These are phyloP conservation scores for Hippocampus guttulatus DNA, from an alignment of 2,113 vertebrate species.

Conservation along the genomic window DNA sequence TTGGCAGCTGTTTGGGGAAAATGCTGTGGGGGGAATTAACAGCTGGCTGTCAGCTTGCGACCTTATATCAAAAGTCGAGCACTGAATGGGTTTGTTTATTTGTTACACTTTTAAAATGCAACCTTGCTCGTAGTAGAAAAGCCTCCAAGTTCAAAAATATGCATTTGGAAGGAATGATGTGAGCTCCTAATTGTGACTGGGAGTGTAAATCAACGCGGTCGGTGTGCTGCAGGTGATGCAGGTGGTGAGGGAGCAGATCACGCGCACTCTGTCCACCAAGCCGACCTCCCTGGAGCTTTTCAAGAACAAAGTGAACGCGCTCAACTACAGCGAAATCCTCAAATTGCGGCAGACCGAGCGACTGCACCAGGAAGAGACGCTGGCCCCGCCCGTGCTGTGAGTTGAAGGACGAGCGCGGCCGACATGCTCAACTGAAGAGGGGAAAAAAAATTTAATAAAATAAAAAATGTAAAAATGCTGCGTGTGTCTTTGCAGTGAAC, in stretches of 20 bases:
- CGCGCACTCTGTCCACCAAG: conserved; percentile 83
- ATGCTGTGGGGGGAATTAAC: neutral
- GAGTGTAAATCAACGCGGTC: neutral
- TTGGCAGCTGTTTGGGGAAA: neutral
- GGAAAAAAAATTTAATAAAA: neutral
- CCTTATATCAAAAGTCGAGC: neutral
- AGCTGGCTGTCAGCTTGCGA: neutral
- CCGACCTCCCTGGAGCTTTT: conserved; percentile 94
- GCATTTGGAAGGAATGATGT: neutral
- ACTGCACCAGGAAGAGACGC: conserved; percentile 90
- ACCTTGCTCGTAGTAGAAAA: too few relatives aligned
- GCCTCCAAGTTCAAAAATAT: neutral
- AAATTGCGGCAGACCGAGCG: conserved; percentile 91
- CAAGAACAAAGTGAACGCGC: conserved; percentile 84
- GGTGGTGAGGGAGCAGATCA: conserved; percentile 96
- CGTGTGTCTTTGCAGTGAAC: conserved; percentile 71
- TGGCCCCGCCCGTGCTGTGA: conserved; percentile 90
- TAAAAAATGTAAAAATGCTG: neutral
- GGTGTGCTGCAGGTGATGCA: conserved; percentile 85
- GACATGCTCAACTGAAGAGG: neutral
- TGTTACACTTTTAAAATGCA: too few relatives aligned
- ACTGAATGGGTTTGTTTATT: neutral
- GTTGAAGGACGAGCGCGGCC: conserved; percentile 35
- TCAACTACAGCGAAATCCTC: conserved; percentile 95
- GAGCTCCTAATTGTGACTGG: neutral